Percentiles rank a stretch among this genome's conserved stretches.
phyloP scores from a whole-genome alignment of 2,113 vertebrate species.

The Camelus bactrianus region DNA sequence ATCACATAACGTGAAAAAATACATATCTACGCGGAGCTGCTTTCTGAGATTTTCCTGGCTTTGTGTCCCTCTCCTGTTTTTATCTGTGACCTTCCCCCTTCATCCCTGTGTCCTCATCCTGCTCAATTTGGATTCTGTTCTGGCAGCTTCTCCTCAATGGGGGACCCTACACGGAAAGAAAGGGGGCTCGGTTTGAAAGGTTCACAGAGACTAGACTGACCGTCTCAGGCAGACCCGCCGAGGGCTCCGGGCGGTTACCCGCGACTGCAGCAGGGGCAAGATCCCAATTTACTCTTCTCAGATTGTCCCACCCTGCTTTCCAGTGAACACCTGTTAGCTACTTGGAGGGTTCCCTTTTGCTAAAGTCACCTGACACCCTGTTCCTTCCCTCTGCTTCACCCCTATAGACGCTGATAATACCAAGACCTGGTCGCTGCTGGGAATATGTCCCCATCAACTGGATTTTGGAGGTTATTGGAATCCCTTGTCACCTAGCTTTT shows the following conservation, averaged over 20 bases:
- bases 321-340: rapidly evolving
- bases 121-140: background rate
- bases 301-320: background rate
- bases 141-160: background rate
- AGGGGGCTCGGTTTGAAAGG: rapidly evolving
- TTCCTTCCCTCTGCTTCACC: background rate
- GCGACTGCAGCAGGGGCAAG: too few relatives aligned
- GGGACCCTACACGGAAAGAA: too few relatives aligned
- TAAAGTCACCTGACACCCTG: background rate
- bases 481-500: background rate
- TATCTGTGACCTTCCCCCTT: background rate
- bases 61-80: background rate
- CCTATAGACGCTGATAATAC: background rate
- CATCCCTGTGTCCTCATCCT: background rate
- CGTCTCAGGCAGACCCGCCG: rapidly evolving
- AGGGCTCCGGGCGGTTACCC: background rate
- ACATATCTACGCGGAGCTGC: background rate
- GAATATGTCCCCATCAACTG: rapidly evolving
- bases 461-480: background rate
- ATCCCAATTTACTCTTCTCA: background rate
- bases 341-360: background rate
- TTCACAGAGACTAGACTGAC: background rate
- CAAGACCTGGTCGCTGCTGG: background rate
- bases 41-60: background rate
- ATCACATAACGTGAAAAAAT: background rate